Conservation (phyloP, 2,888 invertebrate species). For the Drosophila mulleri region DNA sequence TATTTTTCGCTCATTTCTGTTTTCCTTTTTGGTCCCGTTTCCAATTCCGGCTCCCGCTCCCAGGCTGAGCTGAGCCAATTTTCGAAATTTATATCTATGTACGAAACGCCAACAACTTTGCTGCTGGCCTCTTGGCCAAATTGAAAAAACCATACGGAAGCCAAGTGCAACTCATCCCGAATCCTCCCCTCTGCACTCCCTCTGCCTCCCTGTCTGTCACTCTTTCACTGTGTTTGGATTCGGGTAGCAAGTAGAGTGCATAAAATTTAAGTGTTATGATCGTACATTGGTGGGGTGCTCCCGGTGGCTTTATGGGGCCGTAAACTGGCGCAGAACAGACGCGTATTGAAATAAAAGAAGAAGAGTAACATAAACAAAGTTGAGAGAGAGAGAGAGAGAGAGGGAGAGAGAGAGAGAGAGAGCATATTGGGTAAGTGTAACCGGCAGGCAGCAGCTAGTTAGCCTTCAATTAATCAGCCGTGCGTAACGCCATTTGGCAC, state of each 20-base stretch:
- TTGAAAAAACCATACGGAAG: conserved; percentile 61
- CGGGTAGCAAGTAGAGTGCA: conserved; percentile 53
- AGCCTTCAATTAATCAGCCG: conserved; percentile 68
- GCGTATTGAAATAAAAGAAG: conserved; percentile 27
- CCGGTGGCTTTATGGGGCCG: conserved; percentile 65
- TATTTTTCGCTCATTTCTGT: neutral
- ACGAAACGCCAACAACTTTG: conserved; percentile 65
- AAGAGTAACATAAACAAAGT: conserved; percentile 19
- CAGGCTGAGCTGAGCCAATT: conserved; percentile 70
- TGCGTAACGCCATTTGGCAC: conserved; percentile 76
- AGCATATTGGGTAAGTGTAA: conserved; percentile 7
- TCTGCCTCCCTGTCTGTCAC: no score
- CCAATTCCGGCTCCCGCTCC: conserved; percentile 44
- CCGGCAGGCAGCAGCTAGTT: conserved; percentile 24
- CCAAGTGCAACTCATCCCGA: conserved; percentile 17
- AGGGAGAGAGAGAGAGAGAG: no score
- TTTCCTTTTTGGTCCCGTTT: conserved; percentile 43
- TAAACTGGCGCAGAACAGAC: conserved; percentile 62
- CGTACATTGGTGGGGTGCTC: conserved; percentile 49
- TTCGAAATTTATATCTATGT: conserved; percentile 76
- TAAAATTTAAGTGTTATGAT: conserved; percentile 78
- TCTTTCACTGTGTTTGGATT: neutral
- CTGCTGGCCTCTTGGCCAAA: conserved; percentile 48
- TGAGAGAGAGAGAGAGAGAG: neutral
- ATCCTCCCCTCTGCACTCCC: neutral